phyloP scores from a whole-genome alignment of 2,797 vertebrate species.

The Brachymystax lenok region DNA sequence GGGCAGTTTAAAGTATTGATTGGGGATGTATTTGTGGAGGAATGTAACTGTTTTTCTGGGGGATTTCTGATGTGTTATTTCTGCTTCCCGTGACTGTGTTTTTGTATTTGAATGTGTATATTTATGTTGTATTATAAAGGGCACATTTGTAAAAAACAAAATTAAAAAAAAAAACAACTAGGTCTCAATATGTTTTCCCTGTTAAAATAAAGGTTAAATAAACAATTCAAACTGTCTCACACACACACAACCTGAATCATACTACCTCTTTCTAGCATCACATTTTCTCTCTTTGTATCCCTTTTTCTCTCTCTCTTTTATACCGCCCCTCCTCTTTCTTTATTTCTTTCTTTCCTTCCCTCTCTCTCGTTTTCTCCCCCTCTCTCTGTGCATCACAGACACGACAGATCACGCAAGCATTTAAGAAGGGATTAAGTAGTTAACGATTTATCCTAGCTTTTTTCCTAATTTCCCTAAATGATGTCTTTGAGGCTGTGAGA shows the following conservation, averaged over 20 bases:
- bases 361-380: slow-evolving; percentile 15
- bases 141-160: no score
- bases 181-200: no score
- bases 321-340: slow-evolving; percentile 26
- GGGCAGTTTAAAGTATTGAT: no score
- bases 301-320: slow-evolving; percentile 23
- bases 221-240: no score
- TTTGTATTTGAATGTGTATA: no score
- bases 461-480: slow-evolving; percentile 59
- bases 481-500: slow-evolving; percentile 35
- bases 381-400: slow-evolving; percentile 27
- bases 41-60: no score
- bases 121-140: no score
- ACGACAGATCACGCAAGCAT: slow-evolving; percentile 61
- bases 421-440: slow-evolving; percentile 67
- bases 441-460: slow-evolving; percentile 58
- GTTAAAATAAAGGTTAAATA: no score
- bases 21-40: no score
- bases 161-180: no score
- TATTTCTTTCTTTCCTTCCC: not conserved
- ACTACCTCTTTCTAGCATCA: slow-evolving; percentile 28
- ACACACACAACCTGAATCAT: not conserved
- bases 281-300: slow-evolving; percentile 41
- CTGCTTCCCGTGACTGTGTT: no score
- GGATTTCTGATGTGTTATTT: no score